Conservation (phyloP, 2,888 invertebrate species). For the Alloplasta piceator region DNA sequence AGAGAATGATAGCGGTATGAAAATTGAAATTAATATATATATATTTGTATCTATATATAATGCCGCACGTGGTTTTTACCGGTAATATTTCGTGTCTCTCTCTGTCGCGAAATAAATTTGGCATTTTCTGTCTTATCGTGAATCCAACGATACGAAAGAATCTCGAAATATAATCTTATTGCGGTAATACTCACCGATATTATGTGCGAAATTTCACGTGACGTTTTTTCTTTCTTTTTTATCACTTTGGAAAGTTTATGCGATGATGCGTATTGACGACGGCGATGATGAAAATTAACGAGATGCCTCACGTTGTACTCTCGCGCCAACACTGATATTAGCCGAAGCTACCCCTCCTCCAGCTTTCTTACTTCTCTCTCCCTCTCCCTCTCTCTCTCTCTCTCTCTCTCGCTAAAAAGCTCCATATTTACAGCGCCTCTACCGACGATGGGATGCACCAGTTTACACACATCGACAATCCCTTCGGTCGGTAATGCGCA, state of each 20-base stretch:
- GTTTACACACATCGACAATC: too few relatives aligned
- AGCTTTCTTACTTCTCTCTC: slow-evolving; percentile 5
- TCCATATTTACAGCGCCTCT: background rate
- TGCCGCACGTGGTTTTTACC: slow-evolving; percentile 61
- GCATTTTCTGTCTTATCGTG: background rate
- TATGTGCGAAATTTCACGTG: slow-evolving; percentile 19
- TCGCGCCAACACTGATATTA: slow-evolving; percentile 46
- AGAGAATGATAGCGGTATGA: too few relatives aligned
- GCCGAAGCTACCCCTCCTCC: slow-evolving; percentile 26
- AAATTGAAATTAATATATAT: too few relatives aligned
- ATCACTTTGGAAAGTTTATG: slow-evolving; percentile 15
- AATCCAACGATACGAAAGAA: slow-evolving; percentile 50
- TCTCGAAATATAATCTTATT: slow-evolving; percentile 5
- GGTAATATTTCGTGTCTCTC: slow-evolving; percentile 49
- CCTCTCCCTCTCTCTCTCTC: slow-evolving; percentile 11
- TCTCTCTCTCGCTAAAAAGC: background rate
- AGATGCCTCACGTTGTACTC: slow-evolving; percentile 17
- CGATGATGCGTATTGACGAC: background rate
- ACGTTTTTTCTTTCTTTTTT: background rate
- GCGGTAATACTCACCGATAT: slow-evolving; percentile 57
- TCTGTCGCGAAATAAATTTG: background rate
- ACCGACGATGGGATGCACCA: too few relatives aligned
- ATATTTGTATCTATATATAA: slow-evolving; percentile 12
- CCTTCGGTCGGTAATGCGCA: background rate
- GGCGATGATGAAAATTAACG: slow-evolving; percentile 39